Base-by-base conservation (phyloP, 2,888 invertebrate genomes). In the Agriopis marginaria region DNA sequence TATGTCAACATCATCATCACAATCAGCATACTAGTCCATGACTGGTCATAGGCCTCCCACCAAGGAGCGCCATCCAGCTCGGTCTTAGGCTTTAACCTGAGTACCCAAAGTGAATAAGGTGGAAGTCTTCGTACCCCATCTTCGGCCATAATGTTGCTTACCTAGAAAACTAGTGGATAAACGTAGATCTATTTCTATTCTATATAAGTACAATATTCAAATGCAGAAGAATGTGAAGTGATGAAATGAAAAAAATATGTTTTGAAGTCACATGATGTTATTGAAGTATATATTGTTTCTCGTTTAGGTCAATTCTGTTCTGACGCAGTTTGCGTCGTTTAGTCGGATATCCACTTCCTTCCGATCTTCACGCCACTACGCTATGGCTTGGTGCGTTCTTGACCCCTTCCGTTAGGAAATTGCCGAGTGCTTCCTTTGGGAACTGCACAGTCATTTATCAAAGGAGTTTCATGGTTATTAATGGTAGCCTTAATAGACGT, bases 381-480 rank as follows among this genome's bases (percentile, higher is more conserved):
- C 17, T 12, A 67, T 23, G 54, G 60, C 47, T 45, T 58, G 45
- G 39, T 40, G 47, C 55, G 62, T 64, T 72, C 77, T 77, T 75
- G 77, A 79, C 79, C 77, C 54, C 75, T 66, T 77, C 78, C 72
- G 75, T 39, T 47, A 68, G 75, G 75, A 77, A 75, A 76, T 76
- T 76, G 67, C 66, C 66, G 63, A 77, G 72, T 71, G 74, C 73
- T 75, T 75, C 77, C 73, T 70, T 59, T 74, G 68, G 66, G 61
- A 72, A 73, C 63, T 70, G 69, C 69, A 62, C 54, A 63, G 65
- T 73, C 64, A 71, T 73, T 55, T 61, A 69, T 58, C 56, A 65
- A 69, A 59, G 69, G 63, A 51, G 68, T 63, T 70, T 70, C 32
- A 70, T 63, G 67, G 60, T 55, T 69, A 66, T 66, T 73, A 64